A percentile compares a stretch with the other conserved stretches of the same genome.
These are phyloP conservation scores for Eupleurogrammus muticus DNA, from an alignment of 2,797 vertebrate genomes.

Conservation along the genomic window DNA sequence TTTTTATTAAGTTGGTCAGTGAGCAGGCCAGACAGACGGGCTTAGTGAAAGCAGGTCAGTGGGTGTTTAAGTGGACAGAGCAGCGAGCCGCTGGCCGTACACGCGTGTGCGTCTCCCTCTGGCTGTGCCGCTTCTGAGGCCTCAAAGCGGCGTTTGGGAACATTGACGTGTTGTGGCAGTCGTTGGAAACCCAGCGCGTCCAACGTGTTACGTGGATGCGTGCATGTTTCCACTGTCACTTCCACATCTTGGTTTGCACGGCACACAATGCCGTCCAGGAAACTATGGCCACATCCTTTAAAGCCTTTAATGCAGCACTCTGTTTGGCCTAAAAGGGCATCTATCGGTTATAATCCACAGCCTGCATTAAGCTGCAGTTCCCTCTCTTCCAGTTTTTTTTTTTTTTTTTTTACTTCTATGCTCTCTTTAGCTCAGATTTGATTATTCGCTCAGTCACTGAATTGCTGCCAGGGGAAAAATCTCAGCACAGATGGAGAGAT, in stretches of 20 bases:
- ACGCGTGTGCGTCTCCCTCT: constrained; percentile 20
- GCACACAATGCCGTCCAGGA: constrained; percentile 61
- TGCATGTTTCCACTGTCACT: constrained; percentile 38
- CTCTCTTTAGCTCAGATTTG: constrained; percentile 43
- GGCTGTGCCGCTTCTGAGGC: constrained; percentile 25
- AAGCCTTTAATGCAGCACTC: constrained; percentile 73
- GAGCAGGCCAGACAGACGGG: constrained; percentile 47
- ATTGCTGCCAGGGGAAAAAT: constrained; percentile 43
- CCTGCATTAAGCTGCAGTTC: constrained; percentile 45
- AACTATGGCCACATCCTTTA: constrained; percentile 56
- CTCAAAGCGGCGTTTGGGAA: constrained; percentile 46
- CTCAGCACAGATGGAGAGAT: constrained; percentile 65
- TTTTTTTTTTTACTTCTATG: constrained; percentile 29
- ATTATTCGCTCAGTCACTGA: constrained; percentile 45
- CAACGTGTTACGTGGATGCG: constrained; percentile 7
- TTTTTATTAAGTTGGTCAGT: constrained; percentile 61
- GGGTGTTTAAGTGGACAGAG: constrained; percentile 72
- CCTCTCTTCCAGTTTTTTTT: constrained; percentile 23
- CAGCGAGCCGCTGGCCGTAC: constrained; percentile 15
- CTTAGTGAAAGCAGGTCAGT: constrained; percentile 79
- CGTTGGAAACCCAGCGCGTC: constrained; percentile 40
- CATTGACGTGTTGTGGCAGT: constrained; percentile 27
- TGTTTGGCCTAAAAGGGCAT: constrained; percentile 66
- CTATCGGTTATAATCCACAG: constrained; percentile 70
- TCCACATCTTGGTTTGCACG: constrained; percentile 30